Evolutionary conservation across 2,888 invertebrate genomes (phyloP).

Genomic region (Volucella inanis): DNA sequence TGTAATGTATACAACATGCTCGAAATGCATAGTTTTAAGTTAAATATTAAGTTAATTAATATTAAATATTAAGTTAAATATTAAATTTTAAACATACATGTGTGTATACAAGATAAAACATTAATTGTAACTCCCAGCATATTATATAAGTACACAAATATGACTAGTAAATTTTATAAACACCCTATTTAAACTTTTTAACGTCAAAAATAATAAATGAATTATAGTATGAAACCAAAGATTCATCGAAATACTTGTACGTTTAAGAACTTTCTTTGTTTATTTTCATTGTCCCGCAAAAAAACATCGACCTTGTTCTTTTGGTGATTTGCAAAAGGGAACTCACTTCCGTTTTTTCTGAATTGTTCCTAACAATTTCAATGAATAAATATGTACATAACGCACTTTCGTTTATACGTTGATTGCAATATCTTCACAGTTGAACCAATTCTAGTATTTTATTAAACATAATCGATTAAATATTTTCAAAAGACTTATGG

Average conservation of each 20-base stretch:
- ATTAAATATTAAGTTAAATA: too few species aligned
- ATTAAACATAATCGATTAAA: constrained; percentile 57
- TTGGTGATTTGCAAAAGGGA: constrained; percentile 46
- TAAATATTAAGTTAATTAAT: too few species aligned
- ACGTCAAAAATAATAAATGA: constrained; percentile 13
- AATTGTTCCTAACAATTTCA: constrained; percentile 27
- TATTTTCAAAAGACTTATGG: constrained; percentile 44
- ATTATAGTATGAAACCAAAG: constrained; percentile 41
- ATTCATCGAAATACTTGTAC: constrained; percentile 33
- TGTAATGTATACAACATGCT: too few species aligned
- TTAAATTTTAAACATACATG: not conserved
- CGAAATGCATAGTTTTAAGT: too few species aligned
- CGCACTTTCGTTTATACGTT: constrained; percentile 56
- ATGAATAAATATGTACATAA: constrained; percentile 30
- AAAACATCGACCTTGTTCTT: constrained; percentile 55
- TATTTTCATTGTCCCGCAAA: constrained; percentile 41
- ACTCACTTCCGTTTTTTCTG: constrained; percentile 31
- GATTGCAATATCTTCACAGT: constrained; percentile 17
- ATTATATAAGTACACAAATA: constrained; percentile 22
- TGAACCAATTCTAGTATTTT: constrained; percentile 18
- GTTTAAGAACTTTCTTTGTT: constrained; percentile 25
- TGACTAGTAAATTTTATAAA: constrained; percentile 25
- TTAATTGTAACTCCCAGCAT: constrained; percentile 28
- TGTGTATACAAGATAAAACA: constrained; percentile 14
- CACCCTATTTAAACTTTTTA: constrained; percentile 16